These are phyloP conservation scores for Atherinosoma microstoma DNA, from an alignment of 2,797 vertebrate species.

Conservation along the genomic window DNA sequence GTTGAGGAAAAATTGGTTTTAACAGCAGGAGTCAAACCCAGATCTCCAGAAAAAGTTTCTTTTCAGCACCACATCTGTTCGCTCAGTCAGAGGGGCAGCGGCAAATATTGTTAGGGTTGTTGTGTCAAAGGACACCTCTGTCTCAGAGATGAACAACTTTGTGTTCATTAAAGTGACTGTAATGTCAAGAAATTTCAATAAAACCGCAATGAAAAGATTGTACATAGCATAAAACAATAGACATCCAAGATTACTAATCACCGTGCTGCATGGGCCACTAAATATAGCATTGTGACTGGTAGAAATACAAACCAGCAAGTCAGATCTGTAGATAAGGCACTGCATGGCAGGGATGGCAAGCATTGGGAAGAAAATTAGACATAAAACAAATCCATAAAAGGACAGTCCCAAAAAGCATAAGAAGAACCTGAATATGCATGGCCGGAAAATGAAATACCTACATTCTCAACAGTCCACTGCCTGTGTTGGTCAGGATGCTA, in stretches of 20 bases:
- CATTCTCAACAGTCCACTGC: constrained; percentile 17
- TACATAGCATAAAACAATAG: too few relatives aligned
- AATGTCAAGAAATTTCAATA: too few relatives aligned
- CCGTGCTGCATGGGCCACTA: not conserved
- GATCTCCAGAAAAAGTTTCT: not conserved
- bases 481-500: constrained; percentile 34
- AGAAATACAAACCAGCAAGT: constrained; percentile 26
- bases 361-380: constrained; percentile 51
- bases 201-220: too few relatives aligned
- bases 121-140: not conserved
- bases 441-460: constrained; percentile 20
- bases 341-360: constrained; percentile 42
- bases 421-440: constrained; percentile 14
- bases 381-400: constrained; percentile 37
- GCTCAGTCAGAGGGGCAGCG: not conserved
- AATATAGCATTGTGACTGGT: not conserved
- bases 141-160: not conserved
- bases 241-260: not conserved
- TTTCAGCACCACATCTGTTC: not conserved
- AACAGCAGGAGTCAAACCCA: not conserved
- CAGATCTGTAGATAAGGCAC: constrained; percentile 35
- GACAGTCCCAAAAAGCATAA: constrained; percentile 26
- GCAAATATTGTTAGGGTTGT: too few relatives aligned
- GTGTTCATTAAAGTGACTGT: too few relatives aligned
- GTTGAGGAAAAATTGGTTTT: too few relatives aligned